phyloP scores from a whole-genome alignment of 2,113 vertebrate species.

The Ceyx cyanopectus region DNA sequence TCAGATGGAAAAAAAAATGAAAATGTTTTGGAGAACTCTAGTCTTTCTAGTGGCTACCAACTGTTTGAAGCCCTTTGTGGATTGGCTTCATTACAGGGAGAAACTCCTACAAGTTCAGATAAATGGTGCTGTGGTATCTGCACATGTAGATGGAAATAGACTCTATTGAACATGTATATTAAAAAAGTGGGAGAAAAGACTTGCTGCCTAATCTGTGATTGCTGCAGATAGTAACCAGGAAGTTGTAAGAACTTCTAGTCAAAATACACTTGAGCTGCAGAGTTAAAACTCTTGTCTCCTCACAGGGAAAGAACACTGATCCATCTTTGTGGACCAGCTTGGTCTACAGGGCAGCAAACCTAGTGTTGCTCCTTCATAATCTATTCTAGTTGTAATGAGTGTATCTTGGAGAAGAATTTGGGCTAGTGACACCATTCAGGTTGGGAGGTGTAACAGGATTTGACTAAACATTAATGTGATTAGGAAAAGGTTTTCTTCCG shows the following conservation, averaged over 20 bases:
- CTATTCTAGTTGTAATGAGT: fast-evolving
- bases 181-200: background rate
- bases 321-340: background rate
- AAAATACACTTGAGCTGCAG: background rate
- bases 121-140: background rate
- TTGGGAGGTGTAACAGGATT: background rate
- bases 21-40: background rate
- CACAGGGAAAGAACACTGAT: fast-evolving
- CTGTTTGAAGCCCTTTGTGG: background rate
- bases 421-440: background rate
- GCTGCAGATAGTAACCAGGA: background rate
- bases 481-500: background rate
- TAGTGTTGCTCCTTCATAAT: background rate
- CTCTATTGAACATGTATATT: background rate
- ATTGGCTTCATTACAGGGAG: background rate
- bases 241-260: background rate
- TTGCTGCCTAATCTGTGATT: background rate
- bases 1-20: background rate
- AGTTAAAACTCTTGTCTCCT: background rate
- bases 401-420: background rate
- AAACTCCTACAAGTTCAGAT: background rate
- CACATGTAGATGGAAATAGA: background rate
- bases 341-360: background rate
- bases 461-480: background rate
- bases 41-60: background rate